Evolutionary conservation across 2,113 vertebrate genomes (phyloP).

Genomic region (Climacteris rufus): DNA sequence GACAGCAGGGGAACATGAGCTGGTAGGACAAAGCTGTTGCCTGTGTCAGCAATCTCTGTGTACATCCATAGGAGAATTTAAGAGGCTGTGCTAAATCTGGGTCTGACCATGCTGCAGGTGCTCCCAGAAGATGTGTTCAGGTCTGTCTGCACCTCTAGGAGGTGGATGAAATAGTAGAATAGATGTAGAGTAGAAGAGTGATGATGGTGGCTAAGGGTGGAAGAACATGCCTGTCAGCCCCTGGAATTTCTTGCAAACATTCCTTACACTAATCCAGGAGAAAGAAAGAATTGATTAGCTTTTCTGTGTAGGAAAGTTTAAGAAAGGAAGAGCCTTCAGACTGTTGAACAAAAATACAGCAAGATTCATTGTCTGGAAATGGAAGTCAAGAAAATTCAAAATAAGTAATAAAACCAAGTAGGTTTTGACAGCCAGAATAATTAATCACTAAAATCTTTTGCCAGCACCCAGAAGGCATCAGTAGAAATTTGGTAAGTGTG

Average conservation of each 20-base stretch:
- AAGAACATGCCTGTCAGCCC: neutral
- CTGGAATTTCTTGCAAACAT: neutral
- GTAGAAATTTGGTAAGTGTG: neutral
- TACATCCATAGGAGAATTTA: neutral
- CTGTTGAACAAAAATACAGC: neutral
- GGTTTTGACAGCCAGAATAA: constrained; percentile 7
- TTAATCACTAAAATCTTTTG: constrained; percentile 17
- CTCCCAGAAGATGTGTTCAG: neutral
- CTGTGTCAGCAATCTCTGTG: neutral
- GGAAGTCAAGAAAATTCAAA: constrained; percentile 1
- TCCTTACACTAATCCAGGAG: neutral
- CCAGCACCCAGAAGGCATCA: neutral
- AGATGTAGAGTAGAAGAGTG: neutral
- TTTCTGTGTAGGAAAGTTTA: neutral
- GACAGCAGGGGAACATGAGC: fast-evolving
- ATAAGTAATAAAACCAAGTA: neutral
- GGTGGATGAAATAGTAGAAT: neutral
- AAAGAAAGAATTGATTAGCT: neutral
- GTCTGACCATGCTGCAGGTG: neutral
- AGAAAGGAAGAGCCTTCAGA: neutral
- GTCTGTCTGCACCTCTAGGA: neutral
- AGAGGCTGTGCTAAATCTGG: neutral
- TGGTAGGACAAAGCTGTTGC: neutral
- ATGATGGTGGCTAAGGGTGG: neutral
- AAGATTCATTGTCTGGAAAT: neutral